These are phyloP conservation scores for Polymixis lichenea DNA, from an alignment of 2,888 invertebrate species.

Conservation along the genomic window DNA sequence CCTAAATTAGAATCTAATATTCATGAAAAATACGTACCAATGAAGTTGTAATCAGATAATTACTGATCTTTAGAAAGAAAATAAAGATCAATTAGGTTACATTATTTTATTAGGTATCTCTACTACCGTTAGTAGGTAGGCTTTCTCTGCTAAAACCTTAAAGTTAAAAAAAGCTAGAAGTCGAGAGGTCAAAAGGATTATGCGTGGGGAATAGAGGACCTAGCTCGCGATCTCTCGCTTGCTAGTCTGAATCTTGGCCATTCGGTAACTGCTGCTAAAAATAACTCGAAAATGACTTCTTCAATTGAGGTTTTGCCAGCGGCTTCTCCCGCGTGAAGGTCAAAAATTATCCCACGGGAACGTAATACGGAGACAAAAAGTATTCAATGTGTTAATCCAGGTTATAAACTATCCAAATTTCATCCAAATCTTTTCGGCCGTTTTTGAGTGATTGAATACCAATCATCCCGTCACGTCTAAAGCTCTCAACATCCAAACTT, in stretches of 20 bases:
- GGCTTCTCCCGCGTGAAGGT: too few species aligned
- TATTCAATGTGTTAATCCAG: too few species aligned
- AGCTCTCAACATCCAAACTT: too few species aligned
- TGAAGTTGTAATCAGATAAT: not conserved
- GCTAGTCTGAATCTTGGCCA: not conserved
- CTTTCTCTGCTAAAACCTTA: not conserved
- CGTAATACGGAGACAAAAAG: too few species aligned
- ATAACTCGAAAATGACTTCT: not conserved
- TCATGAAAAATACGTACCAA: slow-evolving; percentile 32
- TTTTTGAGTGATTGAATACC: too few species aligned
- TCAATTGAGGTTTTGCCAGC: not conserved
- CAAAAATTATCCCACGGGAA: too few species aligned
- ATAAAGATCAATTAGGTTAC: not conserved
- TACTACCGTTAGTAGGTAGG: not conserved
- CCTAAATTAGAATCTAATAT: slow-evolving; percentile 31
- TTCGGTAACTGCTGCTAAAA: not conserved
- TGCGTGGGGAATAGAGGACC: not conserved
- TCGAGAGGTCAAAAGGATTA: not conserved
- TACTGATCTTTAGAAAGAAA: not conserved
- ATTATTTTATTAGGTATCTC: not conserved
- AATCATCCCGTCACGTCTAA: too few species aligned
- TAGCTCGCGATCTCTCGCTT: not conserved
- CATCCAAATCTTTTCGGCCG: too few species aligned
- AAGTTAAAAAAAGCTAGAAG: not conserved
- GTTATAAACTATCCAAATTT: too few species aligned